A percentile compares a stretch with the other conserved stretches of the same genome.
These are phyloP conservation scores for Spilarctia lutea DNA, from an alignment of 2,888 invertebrate species.

Conservation along the genomic window DNA sequence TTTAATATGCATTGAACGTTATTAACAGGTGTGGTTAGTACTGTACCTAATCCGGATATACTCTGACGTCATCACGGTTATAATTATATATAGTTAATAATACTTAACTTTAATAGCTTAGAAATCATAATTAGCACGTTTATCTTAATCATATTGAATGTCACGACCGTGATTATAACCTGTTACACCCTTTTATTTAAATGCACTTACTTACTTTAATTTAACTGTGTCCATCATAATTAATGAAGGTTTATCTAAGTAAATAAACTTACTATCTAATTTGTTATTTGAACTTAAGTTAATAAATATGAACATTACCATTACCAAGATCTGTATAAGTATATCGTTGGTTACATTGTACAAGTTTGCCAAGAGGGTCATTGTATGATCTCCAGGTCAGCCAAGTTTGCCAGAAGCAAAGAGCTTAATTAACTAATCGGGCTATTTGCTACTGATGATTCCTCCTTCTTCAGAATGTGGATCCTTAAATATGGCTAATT, in stretches of 20 bases:
- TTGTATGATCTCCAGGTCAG: not conserved
- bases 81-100: not conserved
- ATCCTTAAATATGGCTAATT: not conserved
- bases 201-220: not conserved
- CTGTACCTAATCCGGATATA: not conserved
- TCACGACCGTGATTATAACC: not conserved
- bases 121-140: not conserved
- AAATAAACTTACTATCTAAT: not conserved
- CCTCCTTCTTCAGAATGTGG: not conserved
- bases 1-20: conserved; percentile 1
- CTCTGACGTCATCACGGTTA: not conserved
- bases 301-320: not conserved
- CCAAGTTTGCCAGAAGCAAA: not conserved
- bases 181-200: not conserved
- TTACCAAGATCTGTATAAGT: not conserved
- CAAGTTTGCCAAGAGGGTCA: not conserved
- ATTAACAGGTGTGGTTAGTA: not conserved
- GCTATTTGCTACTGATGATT: no score
- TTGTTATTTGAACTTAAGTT: not conserved
- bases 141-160: conserved; percentile 1
- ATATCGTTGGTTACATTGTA: not conserved
- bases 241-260: not conserved
- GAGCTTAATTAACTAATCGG: not conserved
- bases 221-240: not conserved
- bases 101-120: not conserved